Conservation (phyloP, 2,113 vertebrate species). For the Colaptes auratus region DNA sequence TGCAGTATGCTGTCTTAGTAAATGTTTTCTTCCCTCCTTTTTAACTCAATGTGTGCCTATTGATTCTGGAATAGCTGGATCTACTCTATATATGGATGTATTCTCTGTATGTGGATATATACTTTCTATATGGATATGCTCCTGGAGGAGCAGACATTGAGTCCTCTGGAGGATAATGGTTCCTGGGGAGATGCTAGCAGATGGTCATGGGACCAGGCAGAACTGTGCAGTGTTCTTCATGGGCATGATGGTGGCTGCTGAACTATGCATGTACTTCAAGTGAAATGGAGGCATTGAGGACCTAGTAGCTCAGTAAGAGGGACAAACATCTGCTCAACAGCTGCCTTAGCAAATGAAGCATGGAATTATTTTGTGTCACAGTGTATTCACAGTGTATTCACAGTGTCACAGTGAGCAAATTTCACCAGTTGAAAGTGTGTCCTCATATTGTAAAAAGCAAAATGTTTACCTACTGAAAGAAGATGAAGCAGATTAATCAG, state of each 20-base stretch:
- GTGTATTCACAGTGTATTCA: background rate
- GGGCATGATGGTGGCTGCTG: background rate
- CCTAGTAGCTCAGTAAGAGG: background rate
- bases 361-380: background rate
- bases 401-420: background rate
- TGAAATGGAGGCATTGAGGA: background rate
- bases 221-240: background rate
- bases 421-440: background rate
- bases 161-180: background rate
- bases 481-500: background rate
- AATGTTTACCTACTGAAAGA: background rate
- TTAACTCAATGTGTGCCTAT: background rate
- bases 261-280: background rate
- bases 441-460: background rate
- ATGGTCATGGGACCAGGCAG: background rate
- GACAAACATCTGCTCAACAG: background rate
- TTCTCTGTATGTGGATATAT: background rate
- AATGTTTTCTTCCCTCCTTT: background rate
- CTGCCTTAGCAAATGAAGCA: background rate
- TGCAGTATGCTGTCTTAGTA: background rate
- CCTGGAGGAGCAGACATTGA: fast-evolving
- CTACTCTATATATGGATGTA: background rate
- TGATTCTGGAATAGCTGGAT: background rate
- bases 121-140: background rate
- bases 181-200: background rate